Evolutionary conservation across 2,888 invertebrate genomes (phyloP).

Genomic region (Brenthis hecate): DNA sequence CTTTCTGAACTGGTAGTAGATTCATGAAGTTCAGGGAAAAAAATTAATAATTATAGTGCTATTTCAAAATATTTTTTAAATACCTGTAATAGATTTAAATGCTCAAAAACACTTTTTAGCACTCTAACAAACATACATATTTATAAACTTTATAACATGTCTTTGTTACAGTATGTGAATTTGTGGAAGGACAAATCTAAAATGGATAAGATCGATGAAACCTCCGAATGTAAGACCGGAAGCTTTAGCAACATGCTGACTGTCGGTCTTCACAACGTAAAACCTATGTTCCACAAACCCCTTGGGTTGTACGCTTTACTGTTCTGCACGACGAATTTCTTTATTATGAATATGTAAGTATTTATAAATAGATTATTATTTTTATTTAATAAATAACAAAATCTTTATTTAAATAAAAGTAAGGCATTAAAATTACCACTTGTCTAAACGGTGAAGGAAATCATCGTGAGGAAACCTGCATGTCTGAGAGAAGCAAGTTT

Average conservation of each 20-base stretch:
- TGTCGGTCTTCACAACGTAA: constrained; percentile 60
- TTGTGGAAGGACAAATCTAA: constrained; percentile 59
- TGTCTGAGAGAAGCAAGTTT: too few relatives aligned
- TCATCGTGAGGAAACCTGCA: too few relatives aligned
- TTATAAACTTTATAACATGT: not conserved
- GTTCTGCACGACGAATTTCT: constrained; percentile 57
- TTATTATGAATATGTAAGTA: constrained; percentile 70
- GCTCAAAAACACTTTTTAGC: too few relatives aligned
- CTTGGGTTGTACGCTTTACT: constrained; percentile 52
- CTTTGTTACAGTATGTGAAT: constrained; percentile 53
- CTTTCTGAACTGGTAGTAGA: too few relatives aligned
- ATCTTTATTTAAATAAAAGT: too few relatives aligned
- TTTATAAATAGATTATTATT: constrained; percentile 25
- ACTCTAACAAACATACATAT: not conserved
- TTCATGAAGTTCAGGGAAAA: too few relatives aligned
- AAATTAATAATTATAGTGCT: too few relatives aligned
- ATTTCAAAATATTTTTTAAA: too few relatives aligned
- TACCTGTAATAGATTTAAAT: too few relatives aligned
- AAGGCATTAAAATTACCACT: too few relatives aligned
- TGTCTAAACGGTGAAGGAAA: too few relatives aligned
- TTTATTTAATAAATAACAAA: not conserved
- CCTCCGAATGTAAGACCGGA: constrained; percentile 42
- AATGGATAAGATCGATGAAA: constrained; percentile 44
- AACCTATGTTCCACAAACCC: constrained; percentile 67
- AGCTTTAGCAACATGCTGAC: constrained; percentile 48